A percentile compares a stretch with the other conserved stretches of the same genome.
Conservation (phyloP, 2,797 vertebrate species). For the Melanotaenia trifasciata region DNA sequence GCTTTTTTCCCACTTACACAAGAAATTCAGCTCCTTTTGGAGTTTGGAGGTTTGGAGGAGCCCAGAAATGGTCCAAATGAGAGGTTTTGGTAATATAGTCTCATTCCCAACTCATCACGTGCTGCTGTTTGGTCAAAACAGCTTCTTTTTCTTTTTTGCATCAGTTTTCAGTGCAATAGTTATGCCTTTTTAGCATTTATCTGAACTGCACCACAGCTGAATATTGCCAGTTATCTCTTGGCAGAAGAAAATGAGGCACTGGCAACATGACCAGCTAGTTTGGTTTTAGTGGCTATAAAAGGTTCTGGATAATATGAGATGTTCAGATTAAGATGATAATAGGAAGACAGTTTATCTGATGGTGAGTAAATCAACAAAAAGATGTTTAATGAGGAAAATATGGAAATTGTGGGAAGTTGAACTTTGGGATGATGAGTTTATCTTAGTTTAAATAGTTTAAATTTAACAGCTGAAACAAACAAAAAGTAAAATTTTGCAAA, state of each 20-base stretch:
- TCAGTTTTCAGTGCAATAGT: background rate
- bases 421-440: background rate
- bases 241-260: background rate
- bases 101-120: background rate
- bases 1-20: constrained; percentile 12
- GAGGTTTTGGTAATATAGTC: constrained; percentile 6
- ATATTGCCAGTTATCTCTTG: background rate
- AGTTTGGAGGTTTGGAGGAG: constrained; percentile 19
- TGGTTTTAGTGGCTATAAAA: constrained; percentile 5
- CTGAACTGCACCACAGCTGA: background rate
- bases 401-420: background rate
- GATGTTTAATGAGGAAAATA: constrained; percentile 49
- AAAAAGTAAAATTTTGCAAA: constrained; percentile 51
- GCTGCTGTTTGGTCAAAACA: background rate
- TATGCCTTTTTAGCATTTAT: background rate
- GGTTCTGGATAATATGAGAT: constrained; percentile 41
- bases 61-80: constrained; percentile 18
- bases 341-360: constrained; percentile 3
- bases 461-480: constrained; percentile 62
- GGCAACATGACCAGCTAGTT: background rate
- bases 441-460: background rate
- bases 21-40: constrained; percentile 6
- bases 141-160: background rate
- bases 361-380: background rate
- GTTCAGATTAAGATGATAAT: constrained; percentile 40